Evolutionary conservation across 1,140 invertebrate genomes (phyloP).

Genomic region (Drosophila pruinosa): DNA sequence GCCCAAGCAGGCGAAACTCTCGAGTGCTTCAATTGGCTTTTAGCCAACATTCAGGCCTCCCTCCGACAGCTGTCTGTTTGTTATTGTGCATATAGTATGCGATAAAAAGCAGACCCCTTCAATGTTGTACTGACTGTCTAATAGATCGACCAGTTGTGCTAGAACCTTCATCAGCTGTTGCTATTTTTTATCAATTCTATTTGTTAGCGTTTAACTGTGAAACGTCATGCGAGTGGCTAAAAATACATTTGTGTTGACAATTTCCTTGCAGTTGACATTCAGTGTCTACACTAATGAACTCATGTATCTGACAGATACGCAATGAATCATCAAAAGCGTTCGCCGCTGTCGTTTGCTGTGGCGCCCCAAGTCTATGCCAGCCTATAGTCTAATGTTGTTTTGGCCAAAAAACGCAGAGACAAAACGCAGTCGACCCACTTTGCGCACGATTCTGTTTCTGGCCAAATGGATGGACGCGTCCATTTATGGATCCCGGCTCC

Average conservation of each 20-base stretch:
- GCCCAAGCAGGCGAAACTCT: constrained; percentile 29
- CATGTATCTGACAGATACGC: constrained; percentile 77
- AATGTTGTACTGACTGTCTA: constrained; percentile 28
- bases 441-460: constrained; percentile 68
- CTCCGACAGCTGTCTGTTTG: neutral
- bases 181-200: neutral
- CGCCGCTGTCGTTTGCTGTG: constrained; percentile 32
- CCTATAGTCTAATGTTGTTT: constrained; percentile 31
- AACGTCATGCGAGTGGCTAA: constrained; percentile 53
- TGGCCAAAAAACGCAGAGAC: constrained; percentile 29
- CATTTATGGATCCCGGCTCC: constrained; percentile 29
- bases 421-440: constrained; percentile 61
- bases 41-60: neutral
- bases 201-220: constrained; percentile 66
- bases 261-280: constrained; percentile 80
- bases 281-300: constrained; percentile 79
- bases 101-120: constrained; percentile 13
- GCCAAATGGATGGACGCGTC: constrained; percentile 56
- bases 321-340: constrained; percentile 70
- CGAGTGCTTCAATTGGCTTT: constrained; percentile 25
- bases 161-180: constrained; percentile 46
- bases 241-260: constrained; percentile 61
- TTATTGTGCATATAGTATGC: neutral
- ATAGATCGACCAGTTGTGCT: constrained; percentile 38
- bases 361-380: constrained; percentile 51